phyloP scores from a whole-genome alignment of 2,797 vertebrate species.

The Lagodon rhomboides region DNA sequence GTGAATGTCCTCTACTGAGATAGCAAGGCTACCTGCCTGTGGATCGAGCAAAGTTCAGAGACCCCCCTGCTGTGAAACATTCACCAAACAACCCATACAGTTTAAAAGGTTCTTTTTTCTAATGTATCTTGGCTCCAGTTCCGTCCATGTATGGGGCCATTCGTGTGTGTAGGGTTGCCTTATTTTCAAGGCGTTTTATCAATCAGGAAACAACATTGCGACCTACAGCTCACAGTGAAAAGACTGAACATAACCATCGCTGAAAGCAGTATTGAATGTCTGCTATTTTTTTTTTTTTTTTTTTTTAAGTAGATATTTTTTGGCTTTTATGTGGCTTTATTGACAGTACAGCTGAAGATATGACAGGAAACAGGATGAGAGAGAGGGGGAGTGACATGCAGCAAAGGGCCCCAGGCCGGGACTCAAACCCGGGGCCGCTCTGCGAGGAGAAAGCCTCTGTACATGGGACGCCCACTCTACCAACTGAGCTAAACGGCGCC shows the following conservation, averaged over 20 bases:
- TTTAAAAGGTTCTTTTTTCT: constrained; percentile 1
- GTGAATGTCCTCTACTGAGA: constrained; percentile 40
- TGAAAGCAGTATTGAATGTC: not conserved
- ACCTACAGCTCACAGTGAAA: not conserved
- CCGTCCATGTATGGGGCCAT: not conserved
- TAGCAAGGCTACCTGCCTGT: constrained; percentile 39
- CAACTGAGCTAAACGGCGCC: too few relatives aligned
- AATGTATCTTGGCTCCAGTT: not conserved
- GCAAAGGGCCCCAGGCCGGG: too few relatives aligned
- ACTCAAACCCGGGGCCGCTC: too few relatives aligned
- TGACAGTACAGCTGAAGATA: too few relatives aligned
- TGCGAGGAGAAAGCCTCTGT: too few relatives aligned
- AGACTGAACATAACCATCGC: not conserved
- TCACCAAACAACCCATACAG: constrained; percentile 6
- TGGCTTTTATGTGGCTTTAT: too few relatives aligned
- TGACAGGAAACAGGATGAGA: too few relatives aligned
- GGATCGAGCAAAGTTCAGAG: constrained; percentile 36
- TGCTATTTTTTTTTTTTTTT: constrained; percentile 6
- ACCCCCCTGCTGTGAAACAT: constrained; percentile 23
- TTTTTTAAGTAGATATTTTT: too few relatives aligned
- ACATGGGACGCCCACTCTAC: too few relatives aligned
- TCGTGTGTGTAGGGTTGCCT: not conserved
- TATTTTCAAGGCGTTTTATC: not conserved
- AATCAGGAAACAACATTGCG: not conserved
- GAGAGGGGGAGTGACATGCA: too few relatives aligned